Base-by-base conservation (phyloP, 2,113 vertebrate genomes). In the Onychostoma macrolepis region DNA sequence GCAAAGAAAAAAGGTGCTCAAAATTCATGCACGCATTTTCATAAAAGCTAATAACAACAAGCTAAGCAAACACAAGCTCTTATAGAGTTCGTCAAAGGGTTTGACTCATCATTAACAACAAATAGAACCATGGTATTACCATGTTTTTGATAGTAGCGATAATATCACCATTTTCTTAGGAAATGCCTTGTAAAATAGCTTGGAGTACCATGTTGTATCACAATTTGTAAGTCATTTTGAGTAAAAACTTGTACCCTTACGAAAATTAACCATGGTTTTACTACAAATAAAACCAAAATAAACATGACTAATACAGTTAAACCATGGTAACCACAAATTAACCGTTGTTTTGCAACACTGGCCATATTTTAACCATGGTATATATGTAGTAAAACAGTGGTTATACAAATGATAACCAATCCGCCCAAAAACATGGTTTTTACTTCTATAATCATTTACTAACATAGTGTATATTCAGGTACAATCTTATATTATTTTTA, bases 11-110 rank as follows among this genome's bases (percentile, higher is more conserved):
- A 80, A n/a, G 15, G 28, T 4, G 53, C 33, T 80, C 33, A n/a
- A 8, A 80, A 80, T 80, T 58, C 50, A 80, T 43, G 33, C 79
- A 17, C 13, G 13, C 33, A 80, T 63, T 15, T 38, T 63, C 79
- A 8, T n/a, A 36, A 26, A 63, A 63, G 78, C 33, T 80, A 41
- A 80, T 61, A 80, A 12, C 6, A 56, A 41, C 30, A n/a, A 26
- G 78, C 53, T 61, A 58, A 61, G 28, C 33, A 79, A 56, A 79
- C 76, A 79, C 48, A 6, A 56, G 48, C 17, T 36, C 19, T 21
- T 1, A 24, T 9, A 53, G 7, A 21, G 7, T 48, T 77, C 2
- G 7, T 48, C 1, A 53, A 33, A 21, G 3, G 26, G 43, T 50
- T 17, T 30, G 43, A 28, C 45, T 15, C n/a, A 50, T 77, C 3